Evolutionary conservation across 2,888 invertebrate genomes (phyloP), one percentile per base, ranked within the genome.

Genomic region (Polia nebulosa): DNA sequence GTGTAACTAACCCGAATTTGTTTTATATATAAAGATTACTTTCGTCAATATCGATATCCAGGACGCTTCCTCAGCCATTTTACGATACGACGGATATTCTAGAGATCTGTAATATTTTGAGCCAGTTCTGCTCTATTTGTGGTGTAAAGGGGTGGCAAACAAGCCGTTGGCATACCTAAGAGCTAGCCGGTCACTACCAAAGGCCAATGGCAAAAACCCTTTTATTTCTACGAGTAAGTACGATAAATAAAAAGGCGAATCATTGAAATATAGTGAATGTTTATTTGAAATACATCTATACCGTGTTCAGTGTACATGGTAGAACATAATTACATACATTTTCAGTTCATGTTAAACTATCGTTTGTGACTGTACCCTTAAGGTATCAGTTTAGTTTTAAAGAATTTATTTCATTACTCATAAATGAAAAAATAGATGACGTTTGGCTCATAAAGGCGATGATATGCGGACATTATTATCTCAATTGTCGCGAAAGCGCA

Each of bases 201-300:
- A 51, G 13, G 51, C 13, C 2, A 9, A 17, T 15, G 15, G 25
- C 15, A 15, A 39, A 39, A 39, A 39, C 5, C 20, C 11, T 44
- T 44, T 4, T 5, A 45, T 22, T 22, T 15, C 15, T 25, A 47
- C 6, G 1, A 13, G 17, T 1, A 17, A 27, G 49, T 51, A 51
- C n/a, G 13, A 32, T 15, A 45, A 72, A 67, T 72, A 52, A 76
- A 76, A 76, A 67, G 0, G 47, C 39, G 13, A 32, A 47, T 29
- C 22, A 41, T 41, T 59, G 22, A 59, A 67, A 76, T 76, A 76
- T 67, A 76, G 79, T 81, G 63, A 67, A 70, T 67, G 58, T 84
- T 84, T 84, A 84, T 83, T 84, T 52, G 25, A 68, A 79, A 76
- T 62, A 72, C 22, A 65, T 73, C 53, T 67, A 47, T 65, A 67